phyloP scores from a whole-genome alignment of 2,113 vertebrate species.

The Anser brachyrhynchus region DNA sequence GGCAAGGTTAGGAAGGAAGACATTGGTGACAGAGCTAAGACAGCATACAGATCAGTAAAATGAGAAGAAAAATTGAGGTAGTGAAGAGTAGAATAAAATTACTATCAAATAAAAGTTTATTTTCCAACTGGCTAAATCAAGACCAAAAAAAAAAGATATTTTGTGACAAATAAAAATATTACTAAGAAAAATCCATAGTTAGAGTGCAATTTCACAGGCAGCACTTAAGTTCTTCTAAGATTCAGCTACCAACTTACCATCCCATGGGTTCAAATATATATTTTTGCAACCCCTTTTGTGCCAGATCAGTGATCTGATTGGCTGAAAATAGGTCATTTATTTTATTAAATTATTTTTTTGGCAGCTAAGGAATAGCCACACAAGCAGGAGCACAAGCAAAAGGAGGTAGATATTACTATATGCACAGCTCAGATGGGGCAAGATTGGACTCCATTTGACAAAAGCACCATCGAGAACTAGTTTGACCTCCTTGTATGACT shows the following conservation, averaged over 20 bases:
- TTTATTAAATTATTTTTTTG: neutral
- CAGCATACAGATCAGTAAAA: neutral
- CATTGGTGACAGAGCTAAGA: neutral
- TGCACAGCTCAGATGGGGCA: neutral
- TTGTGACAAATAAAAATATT: neutral
- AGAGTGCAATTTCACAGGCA: neutral
- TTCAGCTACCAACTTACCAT: neutral
- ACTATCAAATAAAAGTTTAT: neutral
- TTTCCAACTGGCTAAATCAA: neutral
- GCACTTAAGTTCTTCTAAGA: neutral
- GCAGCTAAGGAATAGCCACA: neutral
- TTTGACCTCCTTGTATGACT: neutral
- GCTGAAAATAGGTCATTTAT: neutral
- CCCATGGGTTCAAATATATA: neutral
- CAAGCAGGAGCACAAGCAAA: neutral
- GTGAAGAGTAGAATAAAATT: neutral
- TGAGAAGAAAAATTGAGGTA: neutral
- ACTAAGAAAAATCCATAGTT: neutral
- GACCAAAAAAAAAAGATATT: neutral
- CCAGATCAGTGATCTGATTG: neutral
- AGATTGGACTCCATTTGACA: neutral
- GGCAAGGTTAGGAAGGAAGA: neutral
- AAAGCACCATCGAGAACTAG: neutral
- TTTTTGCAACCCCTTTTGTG: neutral
- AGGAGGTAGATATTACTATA: neutral